Evolutionary conservation across 2,888 invertebrate species (phyloP), one percentile per base, ranked within the genome.

Genomic region (Mythimna ferrago): DNA sequence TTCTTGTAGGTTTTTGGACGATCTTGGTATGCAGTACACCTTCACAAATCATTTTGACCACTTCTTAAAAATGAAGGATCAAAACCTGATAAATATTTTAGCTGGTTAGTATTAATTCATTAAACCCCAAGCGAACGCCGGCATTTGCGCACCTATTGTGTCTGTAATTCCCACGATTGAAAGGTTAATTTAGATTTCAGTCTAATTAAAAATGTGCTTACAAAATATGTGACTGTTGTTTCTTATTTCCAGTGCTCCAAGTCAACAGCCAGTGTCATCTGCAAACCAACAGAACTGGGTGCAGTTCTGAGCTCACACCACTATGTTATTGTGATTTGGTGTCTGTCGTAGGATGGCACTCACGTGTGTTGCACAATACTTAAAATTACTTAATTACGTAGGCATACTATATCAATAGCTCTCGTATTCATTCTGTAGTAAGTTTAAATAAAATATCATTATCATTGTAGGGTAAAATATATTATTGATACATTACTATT

Each of bases 231-330:
- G 14, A 35, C 72, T 65, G 51, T 53, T 78, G 54, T 70, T 66
- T 73, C 68, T 73, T 70, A 51, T 73, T 89, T 89, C 0, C 93
- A 95, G 96, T 82, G 90, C 88, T 78, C 85, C 92, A 66, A 92
- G 89, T 86, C 94, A 95, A 89, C 77, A 77, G 66, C 91, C 95
- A 48, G 89, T 92, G 63, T 93, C 96, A 56, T 95, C 95, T 71
- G 95, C 93, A 26, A 96, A 91, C 73, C 96, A 96, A 82, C 95
- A 95, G 83, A 94, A 96, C 82, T 96, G 96, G 96, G 96, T 96
- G 75, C 96, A 96, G 88, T 96, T 96, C 89, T 96, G 90, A 94
- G 89, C 72, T 81, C 80, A 75, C 71, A 64, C 67, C 69, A 73
- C 65, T 66, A 81, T 82, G 72, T 78, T 86, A 88, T 90, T 92